Evolutionary conservation across 1,140 invertebrate genomes (phyloP).

Genomic region (Trichonephila clavipes): DNA sequence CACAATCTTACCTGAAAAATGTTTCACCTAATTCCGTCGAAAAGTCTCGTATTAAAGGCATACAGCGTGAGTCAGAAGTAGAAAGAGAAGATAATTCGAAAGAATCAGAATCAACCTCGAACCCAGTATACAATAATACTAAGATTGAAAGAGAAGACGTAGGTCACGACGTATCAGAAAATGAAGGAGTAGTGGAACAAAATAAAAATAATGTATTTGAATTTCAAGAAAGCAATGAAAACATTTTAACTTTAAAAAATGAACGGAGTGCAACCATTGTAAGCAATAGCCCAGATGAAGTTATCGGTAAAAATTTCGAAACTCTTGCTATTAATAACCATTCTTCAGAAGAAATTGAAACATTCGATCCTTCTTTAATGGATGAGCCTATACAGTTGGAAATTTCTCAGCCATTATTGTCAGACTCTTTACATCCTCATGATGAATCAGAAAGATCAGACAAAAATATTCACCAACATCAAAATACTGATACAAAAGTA

Average conservation of each 20-base stretch:
- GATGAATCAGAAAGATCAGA: conserved; percentile 74
- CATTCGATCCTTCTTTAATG: not conserved
- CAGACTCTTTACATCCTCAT: conserved; percentile 46
- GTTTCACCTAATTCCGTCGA: not conserved
- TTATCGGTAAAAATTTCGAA: not conserved
- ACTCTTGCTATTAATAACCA: not conserved
- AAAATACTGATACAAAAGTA: not conserved
- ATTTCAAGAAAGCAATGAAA: conserved; percentile 1
- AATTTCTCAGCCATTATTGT: not conserved
- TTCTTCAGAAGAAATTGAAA: conserved; percentile 47
- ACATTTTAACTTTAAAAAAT: not conserved
- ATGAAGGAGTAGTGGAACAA: not conserved
- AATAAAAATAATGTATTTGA: not conserved
- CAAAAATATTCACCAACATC: conserved; percentile 34
- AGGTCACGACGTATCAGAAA: not conserved
- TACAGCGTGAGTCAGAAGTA: not conserved
- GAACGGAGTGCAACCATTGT: not conserved
- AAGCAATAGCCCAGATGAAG: not conserved
- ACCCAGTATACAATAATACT: not conserved
- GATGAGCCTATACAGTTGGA: not conserved
- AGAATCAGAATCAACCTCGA: not conserved
- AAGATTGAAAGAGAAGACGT: not conserved
- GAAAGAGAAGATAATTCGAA: not conserved
- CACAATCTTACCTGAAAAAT: conserved; percentile 37
- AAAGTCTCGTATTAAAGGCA: not conserved